Percentiles rank a stretch among this genome's conserved stretches.
phyloP scores from a whole-genome alignment of 2,797 vertebrate genomes.

The Capromys pilorides region DNA sequence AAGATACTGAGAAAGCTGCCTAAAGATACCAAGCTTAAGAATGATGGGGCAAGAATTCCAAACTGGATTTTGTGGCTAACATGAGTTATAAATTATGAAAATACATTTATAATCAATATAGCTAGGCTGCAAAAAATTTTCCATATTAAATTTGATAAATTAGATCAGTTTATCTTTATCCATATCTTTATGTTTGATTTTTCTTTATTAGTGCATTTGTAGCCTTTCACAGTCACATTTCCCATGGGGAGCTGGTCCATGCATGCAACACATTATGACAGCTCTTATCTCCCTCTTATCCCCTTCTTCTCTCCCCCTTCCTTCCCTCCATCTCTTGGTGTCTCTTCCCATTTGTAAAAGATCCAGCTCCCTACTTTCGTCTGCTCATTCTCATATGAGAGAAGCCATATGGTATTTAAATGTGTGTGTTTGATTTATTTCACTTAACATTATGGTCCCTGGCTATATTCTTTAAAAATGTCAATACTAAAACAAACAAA shows the following conservation, averaged over 20 bases:
- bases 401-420: not conserved
- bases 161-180: not conserved
- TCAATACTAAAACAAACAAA: not conserved
- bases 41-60: not conserved
- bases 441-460: not conserved
- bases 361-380: not conserved
- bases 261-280: not conserved
- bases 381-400: not conserved
- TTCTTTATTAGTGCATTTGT: not conserved
- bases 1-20: not conserved
- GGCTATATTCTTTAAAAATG: not conserved
- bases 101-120: slow-evolving; percentile 4
- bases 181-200: not conserved
- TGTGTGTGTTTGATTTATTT: not conserved
- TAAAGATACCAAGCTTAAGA: not conserved
- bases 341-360: not conserved
- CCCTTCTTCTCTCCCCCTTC: not conserved
- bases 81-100: not conserved
- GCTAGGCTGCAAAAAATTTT: slow-evolving; percentile 12
- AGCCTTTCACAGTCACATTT: not conserved
- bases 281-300: not conserved
- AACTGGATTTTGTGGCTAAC: not conserved
- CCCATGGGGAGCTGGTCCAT: not conserved
- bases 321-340: not conserved
- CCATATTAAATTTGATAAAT: not conserved